Base-by-base conservation (phyloP, 2,888 invertebrate species). In the Ennomos erosarius region DNA sequence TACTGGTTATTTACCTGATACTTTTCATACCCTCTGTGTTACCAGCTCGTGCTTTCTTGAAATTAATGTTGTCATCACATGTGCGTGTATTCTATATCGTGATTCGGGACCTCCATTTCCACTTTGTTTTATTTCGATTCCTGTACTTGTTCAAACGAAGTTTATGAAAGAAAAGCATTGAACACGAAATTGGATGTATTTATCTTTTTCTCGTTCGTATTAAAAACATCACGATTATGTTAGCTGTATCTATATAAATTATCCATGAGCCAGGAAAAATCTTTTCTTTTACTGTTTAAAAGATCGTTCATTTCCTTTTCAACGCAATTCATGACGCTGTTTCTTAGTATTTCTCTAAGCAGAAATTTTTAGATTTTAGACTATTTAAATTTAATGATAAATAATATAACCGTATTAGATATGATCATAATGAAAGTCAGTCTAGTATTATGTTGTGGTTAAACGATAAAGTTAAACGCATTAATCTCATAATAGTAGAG, bases 401-500 rank as follows among this genome's bases (percentile, higher is more conserved):
- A 26, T 26, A 26, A 6, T 6, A 26, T 26, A 26, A 26, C 26
- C 26, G 26, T 0, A 26, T 26, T 26, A 26, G 26, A 6, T 6
- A 26, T 6, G 3, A 4, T 26, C 26, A 26, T 6, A 26, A 26
- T 26, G 26, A 26, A 4, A 4, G 26, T 6, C 6, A 26, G 26
- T 1, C 26, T 6, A 46, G 48, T 59, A 34, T 42, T 12, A 35
- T 42, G 35, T 13, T 10, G 34, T 26, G 46, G 46, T 47, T 16
- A 12, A 39, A 54, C 35, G 35, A 48, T 55, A 60, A 60, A 55
- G 49, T 48, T 55, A 49, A 58, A 64, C 53, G 58, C 59, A 66
- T 65, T 65, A 68, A 66, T 75, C 74, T 68, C 68, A 70, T 76
- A 75, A 77, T 70, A 68, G 70, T 66, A 69, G 70, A 74, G 76